Base-by-base conservation (phyloP, 2,113 vertebrate genomes). In the Petromus typicus region DNA sequence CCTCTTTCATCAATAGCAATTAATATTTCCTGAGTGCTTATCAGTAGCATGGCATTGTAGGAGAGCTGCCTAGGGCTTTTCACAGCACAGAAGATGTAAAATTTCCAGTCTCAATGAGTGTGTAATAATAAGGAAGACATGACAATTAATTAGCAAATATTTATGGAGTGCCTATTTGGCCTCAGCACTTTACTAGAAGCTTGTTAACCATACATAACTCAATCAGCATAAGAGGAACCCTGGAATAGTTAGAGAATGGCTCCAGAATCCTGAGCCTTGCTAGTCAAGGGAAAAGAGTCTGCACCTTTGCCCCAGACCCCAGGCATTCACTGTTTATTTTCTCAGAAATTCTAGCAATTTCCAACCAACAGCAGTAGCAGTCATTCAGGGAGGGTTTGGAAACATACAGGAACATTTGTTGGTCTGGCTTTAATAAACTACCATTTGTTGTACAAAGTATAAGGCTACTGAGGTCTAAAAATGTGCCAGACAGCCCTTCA, bases 111-210 rank as follows among this genome's bases (percentile, higher is more conserved):
- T 96, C 80, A 5, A 0, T 18, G 86, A 93, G 66, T 5, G 20
- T 79, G 34, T 59, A 57, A 78, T 69, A 66, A 64, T 37, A 69
- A 69, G 34, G 25, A 82, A 89, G 81, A 59, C 37, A 14, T 16
- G 67, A 32, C 59, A 81, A 89, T 84, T 91, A 76, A 93, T 86
- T 76, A 61, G 59, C 76, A 73, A 56, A 79, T 86, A 34, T 82
- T 95, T 78, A 80, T 2, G 30, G 63, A 80, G 87, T 40, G 45
- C 13, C 6, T 79, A 3, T 48, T 73, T n/a, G 66, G 86, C n/a
- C 43, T 34, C 18, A 7, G 75, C n/a, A 0, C 82, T 93, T 80
- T 71, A 34, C 48, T 45, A 32, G 78, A 81, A 43, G 45, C 11
- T n/a, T 22, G n/a, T 56, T 45, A 27, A 54, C 30, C 64, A n/a